Conservation (phyloP, 2,797 vertebrate genomes). For the Centropyge bicolor region DNA sequence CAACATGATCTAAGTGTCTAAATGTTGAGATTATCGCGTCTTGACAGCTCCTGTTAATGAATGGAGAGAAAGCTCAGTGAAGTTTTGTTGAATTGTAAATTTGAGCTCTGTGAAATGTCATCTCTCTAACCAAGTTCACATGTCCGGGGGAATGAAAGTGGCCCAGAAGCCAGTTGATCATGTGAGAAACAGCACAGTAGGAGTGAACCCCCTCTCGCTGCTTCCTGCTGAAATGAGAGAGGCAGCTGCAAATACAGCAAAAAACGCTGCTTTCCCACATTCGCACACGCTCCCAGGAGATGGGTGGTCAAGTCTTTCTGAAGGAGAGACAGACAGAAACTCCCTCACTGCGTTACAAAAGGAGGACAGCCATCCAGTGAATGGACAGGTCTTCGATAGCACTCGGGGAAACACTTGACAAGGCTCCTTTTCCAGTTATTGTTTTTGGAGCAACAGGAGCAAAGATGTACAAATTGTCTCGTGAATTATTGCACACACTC, state of each 20-base stretch:
- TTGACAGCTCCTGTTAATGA: conserved; percentile 10
- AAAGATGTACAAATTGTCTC: conserved; percentile 25
- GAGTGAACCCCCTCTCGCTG: conserved; percentile 43
- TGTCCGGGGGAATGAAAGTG: conserved; percentile 16
- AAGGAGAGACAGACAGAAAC: conserved; percentile 43
- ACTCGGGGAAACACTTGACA: conserved; percentile 7
- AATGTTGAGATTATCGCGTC: conserved; percentile 50
- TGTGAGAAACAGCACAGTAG: conserved; percentile 65
- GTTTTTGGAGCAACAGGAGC: conserved; percentile 33
- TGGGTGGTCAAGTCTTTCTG: conserved; percentile 54
- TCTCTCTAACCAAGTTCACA: conserved; percentile 33
- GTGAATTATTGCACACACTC: conserved; percentile 11
- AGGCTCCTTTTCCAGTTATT: conserved; percentile 35
- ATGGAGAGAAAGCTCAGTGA: neutral
- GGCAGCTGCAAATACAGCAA: conserved; percentile 69
- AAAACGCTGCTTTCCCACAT: conserved; percentile 71
- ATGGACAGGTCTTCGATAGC: conserved; percentile 30
- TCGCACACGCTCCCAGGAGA: conserved; percentile 72
- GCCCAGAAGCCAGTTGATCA: conserved; percentile 51
- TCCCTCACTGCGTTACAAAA: conserved; percentile 31
- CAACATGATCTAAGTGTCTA: conserved; percentile 16
- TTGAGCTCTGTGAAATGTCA: conserved; percentile 48
- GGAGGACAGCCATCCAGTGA: conserved; percentile 22
- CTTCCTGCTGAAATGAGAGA: conserved; percentile 64
- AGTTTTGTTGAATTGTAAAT: conserved; percentile 18